phyloP scores from a whole-genome alignment of 2,113 vertebrate genomes.

The Petaurus breviceps region DNA sequence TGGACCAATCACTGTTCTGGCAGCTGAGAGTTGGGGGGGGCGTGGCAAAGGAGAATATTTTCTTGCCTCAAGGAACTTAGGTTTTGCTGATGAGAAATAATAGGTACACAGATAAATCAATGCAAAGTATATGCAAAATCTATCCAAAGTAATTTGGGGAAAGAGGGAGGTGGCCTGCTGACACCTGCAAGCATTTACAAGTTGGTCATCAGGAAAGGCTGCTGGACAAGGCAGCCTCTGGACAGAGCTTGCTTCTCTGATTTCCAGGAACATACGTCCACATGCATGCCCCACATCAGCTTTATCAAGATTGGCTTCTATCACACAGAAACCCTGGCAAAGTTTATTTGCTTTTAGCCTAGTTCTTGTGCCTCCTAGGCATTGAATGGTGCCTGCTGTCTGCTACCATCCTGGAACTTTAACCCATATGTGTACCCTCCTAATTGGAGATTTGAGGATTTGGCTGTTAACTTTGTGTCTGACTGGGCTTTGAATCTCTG shows the following conservation, averaged over 20 bases:
- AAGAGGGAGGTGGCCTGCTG: background rate
- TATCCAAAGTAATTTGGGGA: no score
- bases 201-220: no score
- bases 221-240: no score
- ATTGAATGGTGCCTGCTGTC: conserved; percentile 53
- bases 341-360: background rate
- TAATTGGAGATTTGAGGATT: conserved; percentile 14
- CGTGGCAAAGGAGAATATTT: no score
- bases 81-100: no score
- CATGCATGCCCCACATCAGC: background rate
- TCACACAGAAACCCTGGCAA: background rate
- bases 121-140: no score
- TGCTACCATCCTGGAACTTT: conserved; percentile 17
- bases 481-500: conserved; percentile 43
- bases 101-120: no score
- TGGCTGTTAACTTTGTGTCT: conserved; percentile 53
- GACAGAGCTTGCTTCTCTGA: background rate
- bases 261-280: background rate
- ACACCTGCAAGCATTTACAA: no score
- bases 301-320: conserved; percentile 46
- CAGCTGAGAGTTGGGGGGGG: no score
- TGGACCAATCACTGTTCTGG: no score
- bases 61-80: no score
- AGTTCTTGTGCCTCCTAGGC: conserved; percentile 33
- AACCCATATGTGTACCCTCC: background rate